Evolutionary conservation across 1,140 invertebrate genomes (phyloP), one percentile per base, ranked within the genome.

Genomic region (Teleogryllus occipitalis): DNA sequence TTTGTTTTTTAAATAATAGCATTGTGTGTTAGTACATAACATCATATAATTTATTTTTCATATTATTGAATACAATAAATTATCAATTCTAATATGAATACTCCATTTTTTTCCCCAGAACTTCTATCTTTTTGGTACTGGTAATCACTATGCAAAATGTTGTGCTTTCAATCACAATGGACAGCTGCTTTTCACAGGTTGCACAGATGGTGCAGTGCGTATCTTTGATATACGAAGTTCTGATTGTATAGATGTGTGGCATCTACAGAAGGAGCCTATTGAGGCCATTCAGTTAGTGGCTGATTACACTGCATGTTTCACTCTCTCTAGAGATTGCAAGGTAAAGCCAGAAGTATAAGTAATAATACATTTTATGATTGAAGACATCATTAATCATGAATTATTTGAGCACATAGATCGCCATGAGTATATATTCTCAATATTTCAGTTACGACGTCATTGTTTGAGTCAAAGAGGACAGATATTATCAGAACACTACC

Each of bases 111-210:
- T 5, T 5, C 1, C 27, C 27, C 27, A 39, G 27, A 39, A 39
- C 27, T 39, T 39, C 27, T 39, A 39, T 39, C 27, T 39, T 39
- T 39, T 39, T 65, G 54, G 54, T 10, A 18, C 18, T 14, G 54
- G 54, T 14, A 65, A 65, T 18, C 18, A 65, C 54, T 14, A 10
- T 65, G 54, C 54, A 10, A 65, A 89, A 2, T 91, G 90, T 81
- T 90, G 88, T 72, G 85, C 88, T 0, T 92, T 90, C 82, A 92
- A 92, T 83, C 91, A 91, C 79, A 92, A 91, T 84, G 91, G 92
- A n/a, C 90, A 92, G 81, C 83, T 92, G 10, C 82, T 92, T 18
- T 86, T 92, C 12, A 88, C 89, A 47, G 92, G 91, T 22, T 85
- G 88, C 15, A 89, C 87, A 7, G 91, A 92, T 85, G 92, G 92